Evolutionary conservation across 2,797 vertebrate species (phyloP).

Genomic region (Tokudaia tokunoshimensis): DNA sequence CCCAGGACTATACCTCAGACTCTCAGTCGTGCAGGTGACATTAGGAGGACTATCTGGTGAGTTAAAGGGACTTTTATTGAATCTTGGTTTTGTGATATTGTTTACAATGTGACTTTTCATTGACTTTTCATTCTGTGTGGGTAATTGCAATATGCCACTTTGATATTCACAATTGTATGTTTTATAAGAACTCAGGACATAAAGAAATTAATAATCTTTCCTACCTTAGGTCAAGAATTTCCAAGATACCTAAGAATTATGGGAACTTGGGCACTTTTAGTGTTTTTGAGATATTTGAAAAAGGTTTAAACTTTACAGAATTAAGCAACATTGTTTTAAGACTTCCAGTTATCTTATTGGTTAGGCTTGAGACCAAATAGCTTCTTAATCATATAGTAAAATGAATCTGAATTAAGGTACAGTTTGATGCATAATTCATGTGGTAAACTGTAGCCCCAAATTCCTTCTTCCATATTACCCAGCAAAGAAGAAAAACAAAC

Average conservation of each 20-base stretch:
- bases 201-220: neutral
- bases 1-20: neutral
- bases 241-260: neutral
- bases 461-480: neutral
- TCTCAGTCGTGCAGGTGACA: neutral
- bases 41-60: neutral
- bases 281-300: neutral
- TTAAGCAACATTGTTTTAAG: constrained; percentile 13
- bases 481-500: neutral
- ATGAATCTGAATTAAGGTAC: neutral
- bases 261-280: neutral
- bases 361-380: neutral
- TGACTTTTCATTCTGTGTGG: neutral
- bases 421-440: neutral
- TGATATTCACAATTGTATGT: constrained; percentile 1
- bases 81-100: neutral
- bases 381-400: neutral
- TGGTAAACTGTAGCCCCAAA: neutral
- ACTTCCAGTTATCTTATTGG: neutral
- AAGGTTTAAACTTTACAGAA: neutral
- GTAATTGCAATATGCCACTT: neutral
- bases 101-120: neutral
- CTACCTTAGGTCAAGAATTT: neutral
- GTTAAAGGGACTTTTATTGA: neutral
- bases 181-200: neutral